A percentile compares a stretch with the other conserved stretches of the same genome.
phyloP scores from a whole-genome alignment of 1,140 invertebrate genomes.

The Radopholus similis region DNA sequence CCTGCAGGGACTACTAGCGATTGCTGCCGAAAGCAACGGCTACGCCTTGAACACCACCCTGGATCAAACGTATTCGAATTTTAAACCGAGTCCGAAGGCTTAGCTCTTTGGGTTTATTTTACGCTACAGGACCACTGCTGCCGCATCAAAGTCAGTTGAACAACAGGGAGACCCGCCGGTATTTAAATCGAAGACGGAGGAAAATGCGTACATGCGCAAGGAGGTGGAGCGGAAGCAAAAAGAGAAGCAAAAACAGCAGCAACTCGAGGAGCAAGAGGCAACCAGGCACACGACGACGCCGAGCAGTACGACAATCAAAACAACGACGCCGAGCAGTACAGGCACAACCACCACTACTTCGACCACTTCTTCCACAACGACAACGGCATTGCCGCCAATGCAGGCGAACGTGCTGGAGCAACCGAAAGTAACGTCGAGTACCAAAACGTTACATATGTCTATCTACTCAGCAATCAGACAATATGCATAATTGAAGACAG shows the following conservation, averaged over 20 bases:
- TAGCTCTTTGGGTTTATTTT: not conserved
- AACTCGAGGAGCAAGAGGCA: not conserved
- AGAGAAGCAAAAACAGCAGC: constrained; percentile 16
- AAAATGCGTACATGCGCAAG: constrained; percentile 15
- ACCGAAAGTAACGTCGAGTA: not conserved
- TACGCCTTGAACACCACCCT: not conserved
- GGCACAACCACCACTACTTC: constrained; percentile 1
- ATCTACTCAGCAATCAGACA: not conserved
- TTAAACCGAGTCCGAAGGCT: no score
- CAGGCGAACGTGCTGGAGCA: no score
- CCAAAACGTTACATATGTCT: not conserved
- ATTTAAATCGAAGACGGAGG: constrained; percentile 21
- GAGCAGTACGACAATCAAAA: not conserved
- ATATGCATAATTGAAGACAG: not conserved
- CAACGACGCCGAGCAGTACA: not conserved
- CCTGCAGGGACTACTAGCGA: not conserved
- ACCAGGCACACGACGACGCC: not conserved
- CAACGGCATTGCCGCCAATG: constrained; percentile 5
- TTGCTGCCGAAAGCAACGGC: not conserved
- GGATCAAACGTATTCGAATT: not conserved
- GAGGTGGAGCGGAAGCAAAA: constrained; percentile 14
- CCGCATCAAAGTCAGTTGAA: not conserved
- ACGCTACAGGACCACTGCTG: not conserved
- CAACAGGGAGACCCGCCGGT: not conserved
- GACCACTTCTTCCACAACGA: not conserved